phyloP scores from a whole-genome alignment of 2,888 invertebrate species.

The Drosophila formosana region DNA sequence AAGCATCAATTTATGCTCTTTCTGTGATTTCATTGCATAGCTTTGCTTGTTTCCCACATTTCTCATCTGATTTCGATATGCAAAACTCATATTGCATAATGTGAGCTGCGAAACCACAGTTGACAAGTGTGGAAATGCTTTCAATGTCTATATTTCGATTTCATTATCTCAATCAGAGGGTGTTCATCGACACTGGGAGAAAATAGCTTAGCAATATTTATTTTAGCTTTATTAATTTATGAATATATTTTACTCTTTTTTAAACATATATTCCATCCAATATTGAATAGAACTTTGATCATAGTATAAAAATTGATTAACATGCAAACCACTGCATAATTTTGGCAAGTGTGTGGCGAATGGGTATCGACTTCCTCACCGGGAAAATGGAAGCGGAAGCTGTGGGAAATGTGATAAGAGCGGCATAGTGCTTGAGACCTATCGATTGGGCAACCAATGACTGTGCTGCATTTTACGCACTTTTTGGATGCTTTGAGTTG shows the following conservation, averaged over 20 bases:
- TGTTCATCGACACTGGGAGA: constrained; percentile 9
- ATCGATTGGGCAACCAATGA: constrained; percentile 13
- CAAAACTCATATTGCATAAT: constrained; percentile 30
- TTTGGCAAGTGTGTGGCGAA: not conserved
- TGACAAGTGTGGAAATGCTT: constrained; percentile 14
- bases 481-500: constrained; percentile 27
- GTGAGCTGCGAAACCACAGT: constrained; percentile 6
- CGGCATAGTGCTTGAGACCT: constrained; percentile 26
- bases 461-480: constrained; percentile 28
- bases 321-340: not conserved
- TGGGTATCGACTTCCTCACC: constrained; percentile 11
- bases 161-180: constrained; percentile 24
- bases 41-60: constrained; percentile 21
- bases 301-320: not conserved
- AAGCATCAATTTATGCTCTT: not conserved
- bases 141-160: constrained; percentile 12
- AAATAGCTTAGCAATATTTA: not conserved
- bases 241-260: not conserved
- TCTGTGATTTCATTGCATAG: constrained; percentile 1
- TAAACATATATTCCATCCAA: no score
- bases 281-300: no score
- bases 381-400: constrained; percentile 51
- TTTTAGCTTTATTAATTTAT: not conserved
- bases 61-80: constrained; percentile 15
- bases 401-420: constrained; percentile 26